Conservation (phyloP, 2,888 invertebrate genomes). For the Lacanobia wlatinum region DNA sequence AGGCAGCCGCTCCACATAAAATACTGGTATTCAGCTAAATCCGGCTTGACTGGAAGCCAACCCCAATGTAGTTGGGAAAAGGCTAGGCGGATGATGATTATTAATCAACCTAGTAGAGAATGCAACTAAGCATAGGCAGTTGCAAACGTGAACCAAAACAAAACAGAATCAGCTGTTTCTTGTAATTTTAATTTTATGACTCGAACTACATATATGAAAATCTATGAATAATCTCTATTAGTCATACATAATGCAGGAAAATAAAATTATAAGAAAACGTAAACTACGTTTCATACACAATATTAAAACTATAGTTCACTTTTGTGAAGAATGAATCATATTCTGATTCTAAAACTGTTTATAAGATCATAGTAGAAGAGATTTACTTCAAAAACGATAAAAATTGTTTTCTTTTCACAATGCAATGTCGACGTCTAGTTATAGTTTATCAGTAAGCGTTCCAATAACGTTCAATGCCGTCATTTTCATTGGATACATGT, state of each 20-base stretch:
- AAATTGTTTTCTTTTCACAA: not conserved
- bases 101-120: not conserved
- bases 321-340: conserved; percentile 27
- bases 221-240: conserved; percentile 23
- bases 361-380: not conserved
- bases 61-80: no score
- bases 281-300: conserved; percentile 14
- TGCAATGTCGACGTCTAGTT: conserved; percentile 13
- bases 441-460: conserved; percentile 44
- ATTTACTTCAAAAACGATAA: not conserved
- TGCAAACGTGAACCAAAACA: not conserved
- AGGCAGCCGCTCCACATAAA: no score
- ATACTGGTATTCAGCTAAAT: no score
- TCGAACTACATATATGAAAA: not conserved
- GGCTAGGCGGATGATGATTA: no score
- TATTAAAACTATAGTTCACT: conserved; percentile 20
- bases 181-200: not conserved
- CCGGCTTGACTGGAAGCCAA: no score
- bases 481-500: conserved; percentile 48
- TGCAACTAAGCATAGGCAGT: not conserved
- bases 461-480: conserved; percentile 59
- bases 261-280: conserved; percentile 29
- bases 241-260: conserved; percentile 25
- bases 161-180: conserved; percentile 23
- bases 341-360: conserved; percentile 18